These are phyloP conservation scores for Sesia apiformis DNA, from an alignment of 2,888 invertebrate species.

Conservation along the genomic window DNA sequence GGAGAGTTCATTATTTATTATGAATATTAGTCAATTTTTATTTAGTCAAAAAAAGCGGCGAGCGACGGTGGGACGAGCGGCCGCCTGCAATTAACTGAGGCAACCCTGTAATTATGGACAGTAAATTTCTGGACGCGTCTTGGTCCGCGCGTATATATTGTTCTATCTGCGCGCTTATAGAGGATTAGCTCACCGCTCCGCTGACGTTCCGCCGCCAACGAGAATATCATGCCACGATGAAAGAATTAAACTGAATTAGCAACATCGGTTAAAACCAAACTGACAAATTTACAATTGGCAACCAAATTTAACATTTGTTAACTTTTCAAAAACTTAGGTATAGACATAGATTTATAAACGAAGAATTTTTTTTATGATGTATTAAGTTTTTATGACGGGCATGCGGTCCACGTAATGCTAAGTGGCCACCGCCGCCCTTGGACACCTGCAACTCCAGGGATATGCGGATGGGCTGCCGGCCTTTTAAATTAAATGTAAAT, in stretches of 20 bases:
- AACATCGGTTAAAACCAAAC: too few species aligned
- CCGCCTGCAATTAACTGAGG: conserved; percentile 85
- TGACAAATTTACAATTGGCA: too few species aligned
- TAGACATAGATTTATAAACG: too few species aligned
- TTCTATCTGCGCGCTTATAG: conserved; percentile 56
- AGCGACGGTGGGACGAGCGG: conserved; percentile 49
- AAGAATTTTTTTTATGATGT: too few species aligned
- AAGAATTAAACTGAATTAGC: too few species aligned
- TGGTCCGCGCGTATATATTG: conserved; percentile 51
- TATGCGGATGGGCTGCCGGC: background rate
- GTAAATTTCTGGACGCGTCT: conserved; percentile 85
- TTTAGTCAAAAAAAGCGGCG: conserved; percentile 68
- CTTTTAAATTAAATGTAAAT: background rate
- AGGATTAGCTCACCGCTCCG: conserved; percentile 44
- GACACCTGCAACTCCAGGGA: background rate
- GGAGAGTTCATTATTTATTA: conserved; percentile 73
- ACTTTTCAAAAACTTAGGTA: too few species aligned
- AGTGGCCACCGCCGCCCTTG: background rate
- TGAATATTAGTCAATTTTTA: conserved; percentile 75
- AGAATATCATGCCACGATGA: too few species aligned
- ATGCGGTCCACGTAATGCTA: background rate
- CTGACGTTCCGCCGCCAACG: too few species aligned
- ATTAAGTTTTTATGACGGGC: background rate
- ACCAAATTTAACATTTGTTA: too few species aligned
- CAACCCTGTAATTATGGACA: conserved; percentile 90